phyloP scores from a whole-genome alignment of 1,140 invertebrate genomes.

The Octopus bimaculoides region DNA sequence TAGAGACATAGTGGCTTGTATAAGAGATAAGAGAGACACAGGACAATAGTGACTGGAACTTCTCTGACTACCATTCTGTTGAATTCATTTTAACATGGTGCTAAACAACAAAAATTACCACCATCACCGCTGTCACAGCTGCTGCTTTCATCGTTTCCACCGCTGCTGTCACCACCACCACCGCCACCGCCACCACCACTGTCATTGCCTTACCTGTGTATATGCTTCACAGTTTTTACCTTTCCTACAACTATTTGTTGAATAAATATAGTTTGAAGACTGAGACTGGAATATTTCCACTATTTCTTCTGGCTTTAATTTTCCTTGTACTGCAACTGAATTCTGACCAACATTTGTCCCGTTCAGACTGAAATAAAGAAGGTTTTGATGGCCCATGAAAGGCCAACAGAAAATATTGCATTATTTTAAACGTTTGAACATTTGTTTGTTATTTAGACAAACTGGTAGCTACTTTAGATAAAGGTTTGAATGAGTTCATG shows the following conservation, averaged over 20 bases:
- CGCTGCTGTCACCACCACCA: background rate
- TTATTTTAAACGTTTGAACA: background rate
- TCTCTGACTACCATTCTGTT: too few relatives aligned
- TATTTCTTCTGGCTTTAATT: background rate
- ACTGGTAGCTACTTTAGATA: background rate
- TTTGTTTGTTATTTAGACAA: background rate
- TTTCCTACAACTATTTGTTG: background rate
- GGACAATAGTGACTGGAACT: too few relatives aligned
- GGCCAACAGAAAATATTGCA: background rate
- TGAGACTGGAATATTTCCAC: background rate
- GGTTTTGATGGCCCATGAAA: background rate
- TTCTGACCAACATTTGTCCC: conserved; percentile 8
- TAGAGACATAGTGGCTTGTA: too few relatives aligned
- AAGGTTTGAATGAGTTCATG: background rate
- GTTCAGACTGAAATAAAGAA: background rate
- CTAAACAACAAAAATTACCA: too few relatives aligned
- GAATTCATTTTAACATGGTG: too few relatives aligned
- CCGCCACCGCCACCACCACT: too few relatives aligned
- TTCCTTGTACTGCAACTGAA: background rate
- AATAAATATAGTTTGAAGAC: background rate
- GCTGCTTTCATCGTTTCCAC: background rate
- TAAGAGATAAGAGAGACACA: too few relatives aligned
- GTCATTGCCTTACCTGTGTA: background rate
- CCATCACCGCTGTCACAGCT: too few relatives aligned
- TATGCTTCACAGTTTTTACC: conserved; percentile 8